Evolutionary conservation across 64 coral and sea anemone species (phyloP).

Genomic region (Trachythela sp.): DNA sequence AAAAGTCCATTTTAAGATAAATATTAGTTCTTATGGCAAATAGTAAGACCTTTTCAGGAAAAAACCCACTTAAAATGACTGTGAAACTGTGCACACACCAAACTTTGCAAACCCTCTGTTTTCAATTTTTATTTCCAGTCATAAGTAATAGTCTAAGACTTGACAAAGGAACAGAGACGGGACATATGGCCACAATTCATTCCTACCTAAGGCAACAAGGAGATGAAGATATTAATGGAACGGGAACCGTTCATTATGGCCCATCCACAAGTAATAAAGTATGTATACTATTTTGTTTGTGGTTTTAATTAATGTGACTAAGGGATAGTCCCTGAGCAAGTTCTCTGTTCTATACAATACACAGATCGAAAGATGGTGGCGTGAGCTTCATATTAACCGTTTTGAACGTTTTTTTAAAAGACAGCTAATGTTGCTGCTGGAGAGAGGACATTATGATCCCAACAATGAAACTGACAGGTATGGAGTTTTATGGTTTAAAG

Average conservation of each 20-base stretch:
- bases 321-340: background rate
- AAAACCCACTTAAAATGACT: no score
- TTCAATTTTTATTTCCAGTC: background rate
- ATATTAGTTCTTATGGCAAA: no score
- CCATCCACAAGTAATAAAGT: slow-evolving; percentile 56
- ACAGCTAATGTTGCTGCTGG: slow-evolving; percentile 42
- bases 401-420: slow-evolving; percentile 40
- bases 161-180: slow-evolving; percentile 28
- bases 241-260: slow-evolving; percentile 53
- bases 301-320: background rate
- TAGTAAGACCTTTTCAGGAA: no score
- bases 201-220: slow-evolving; percentile 18
- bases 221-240: slow-evolving; percentile 23
- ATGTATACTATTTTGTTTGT: background rate
- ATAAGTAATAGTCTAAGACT: background rate
- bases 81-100: no score
- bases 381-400: slow-evolving; percentile 37
- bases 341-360: background rate
- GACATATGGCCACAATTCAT: slow-evolving; percentile 50
- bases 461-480: slow-evolving; percentile 45
- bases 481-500: background rate
- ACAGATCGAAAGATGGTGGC: slow-evolving; percentile 52
- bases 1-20: no score
- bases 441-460: slow-evolving; percentile 51
- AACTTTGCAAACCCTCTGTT: no score